Conservation (phyloP, 2,888 invertebrate species). For the Andrena haemorrhoa region DNA sequence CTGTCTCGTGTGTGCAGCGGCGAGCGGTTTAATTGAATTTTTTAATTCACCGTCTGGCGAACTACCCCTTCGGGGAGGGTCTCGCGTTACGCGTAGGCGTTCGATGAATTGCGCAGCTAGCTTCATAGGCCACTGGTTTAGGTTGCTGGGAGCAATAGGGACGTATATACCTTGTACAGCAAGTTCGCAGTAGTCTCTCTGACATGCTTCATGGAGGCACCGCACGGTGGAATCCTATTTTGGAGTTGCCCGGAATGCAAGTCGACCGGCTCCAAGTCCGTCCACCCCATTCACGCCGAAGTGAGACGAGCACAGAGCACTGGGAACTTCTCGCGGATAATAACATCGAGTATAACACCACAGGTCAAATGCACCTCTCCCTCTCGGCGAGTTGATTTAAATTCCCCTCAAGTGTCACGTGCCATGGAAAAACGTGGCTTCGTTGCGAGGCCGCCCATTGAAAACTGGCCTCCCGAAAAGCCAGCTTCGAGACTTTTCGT, state of each 20-base stretch:
- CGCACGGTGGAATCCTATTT: conserved; percentile 12
- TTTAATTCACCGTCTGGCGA: background rate
- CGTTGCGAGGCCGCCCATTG: conserved; percentile 39
- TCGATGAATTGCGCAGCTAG: no score
- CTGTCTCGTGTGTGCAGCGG: background rate
- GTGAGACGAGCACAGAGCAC: background rate
- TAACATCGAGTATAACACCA: background rate
- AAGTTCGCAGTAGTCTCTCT: conserved; percentile 68
- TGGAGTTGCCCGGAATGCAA: background rate
- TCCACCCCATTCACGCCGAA: conserved; percentile 14
- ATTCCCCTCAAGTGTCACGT: conserved; percentile 1
- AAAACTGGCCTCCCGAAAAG: conserved; percentile 60
- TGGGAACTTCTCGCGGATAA: background rate
- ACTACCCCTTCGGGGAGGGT: background rate
- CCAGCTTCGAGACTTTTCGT: conserved; percentile 45
- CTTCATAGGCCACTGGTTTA: no score
- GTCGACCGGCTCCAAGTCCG: conserved; percentile 2
- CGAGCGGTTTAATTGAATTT: background rate
- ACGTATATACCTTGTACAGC: conserved; percentile 72
- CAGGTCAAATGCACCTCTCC: background rate
- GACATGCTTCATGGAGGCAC: conserved; percentile 50
- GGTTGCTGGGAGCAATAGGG: background rate
- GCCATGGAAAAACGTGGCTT: conserved; percentile 32
- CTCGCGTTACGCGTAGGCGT: background rate
- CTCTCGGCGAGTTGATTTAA: background rate